Evolutionary conservation across 2,797 vertebrate genomes (phyloP).

Genomic region (Anniella stebbinsi): DNA sequence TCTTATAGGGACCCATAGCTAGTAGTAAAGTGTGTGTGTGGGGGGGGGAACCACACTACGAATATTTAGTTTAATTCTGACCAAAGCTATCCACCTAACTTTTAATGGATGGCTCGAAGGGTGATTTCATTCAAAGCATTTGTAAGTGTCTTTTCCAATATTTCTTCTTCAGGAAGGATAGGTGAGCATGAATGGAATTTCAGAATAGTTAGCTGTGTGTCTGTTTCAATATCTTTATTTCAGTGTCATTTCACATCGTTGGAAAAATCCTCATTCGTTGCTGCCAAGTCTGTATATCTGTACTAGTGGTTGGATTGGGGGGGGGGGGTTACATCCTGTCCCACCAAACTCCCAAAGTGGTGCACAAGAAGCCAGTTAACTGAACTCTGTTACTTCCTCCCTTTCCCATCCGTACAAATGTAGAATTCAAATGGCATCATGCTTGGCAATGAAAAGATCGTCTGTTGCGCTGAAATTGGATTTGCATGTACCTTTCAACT

Average conservation of each 20-base stretch:
- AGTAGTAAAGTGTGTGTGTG: neutral
- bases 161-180: neutral
- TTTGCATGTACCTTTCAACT: neutral
- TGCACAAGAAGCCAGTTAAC: neutral
- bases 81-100: neutral
- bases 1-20: neutral
- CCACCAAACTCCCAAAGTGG: neutral
- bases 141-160: neutral
- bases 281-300: neutral
- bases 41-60: neutral
- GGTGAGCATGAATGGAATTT: neutral
- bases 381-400: neutral
- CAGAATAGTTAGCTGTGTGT: neutral
- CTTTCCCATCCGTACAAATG: neutral
- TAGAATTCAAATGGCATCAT: neutral
- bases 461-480: neutral
- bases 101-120: neutral
- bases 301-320: neutral
- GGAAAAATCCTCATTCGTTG: neutral
- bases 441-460: neutral
- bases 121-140: neutral
- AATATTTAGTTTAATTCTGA: constrained; percentile 3
- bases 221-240: neutral
- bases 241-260: neutral
- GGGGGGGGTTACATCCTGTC: neutral